Percentiles rank a stretch among this genome's conserved stretches.
phyloP scores from a whole-genome alignment of 2,797 vertebrate species.

The Pseudomugil gertrudae region DNA sequence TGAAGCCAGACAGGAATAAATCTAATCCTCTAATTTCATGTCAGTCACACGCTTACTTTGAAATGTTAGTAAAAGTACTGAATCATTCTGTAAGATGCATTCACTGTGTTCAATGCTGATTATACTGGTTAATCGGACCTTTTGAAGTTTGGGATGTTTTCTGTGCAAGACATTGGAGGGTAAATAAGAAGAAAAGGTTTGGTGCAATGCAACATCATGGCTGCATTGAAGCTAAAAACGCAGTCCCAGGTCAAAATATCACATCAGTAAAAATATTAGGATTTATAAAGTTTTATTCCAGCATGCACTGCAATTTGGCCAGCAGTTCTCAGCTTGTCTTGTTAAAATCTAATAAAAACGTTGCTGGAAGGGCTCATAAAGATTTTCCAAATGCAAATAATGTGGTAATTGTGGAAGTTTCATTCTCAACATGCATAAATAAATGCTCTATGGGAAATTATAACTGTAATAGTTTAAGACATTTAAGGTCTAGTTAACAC shows the following conservation, averaged over 20 bases:
- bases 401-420: not conserved
- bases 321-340: not conserved
- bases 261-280: not conserved
- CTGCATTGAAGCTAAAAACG: not conserved
- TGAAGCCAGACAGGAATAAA: constrained; percentile 1
- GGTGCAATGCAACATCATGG: not conserved
- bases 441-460: not conserved
- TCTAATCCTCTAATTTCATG: not conserved
- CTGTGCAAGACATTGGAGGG: not conserved
- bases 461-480: not conserved
- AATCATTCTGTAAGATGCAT: not conserved
- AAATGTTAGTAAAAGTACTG: not conserved
- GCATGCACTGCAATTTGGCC: not conserved
- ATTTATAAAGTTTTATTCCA: not conserved
- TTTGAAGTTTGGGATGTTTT: not conserved
- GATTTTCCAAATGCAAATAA: not conserved
- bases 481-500: not conserved
- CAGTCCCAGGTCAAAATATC: not conserved
- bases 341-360: constrained; percentile 1
- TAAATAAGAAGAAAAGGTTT: not conserved
- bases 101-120: not conserved
- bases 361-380: not conserved
- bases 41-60: constrained; percentile 4
- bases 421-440: not conserved
- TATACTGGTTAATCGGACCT: not conserved